Conservation (phyloP, 2,113 vertebrate species). For the Plectropomus leopardus region DNA sequence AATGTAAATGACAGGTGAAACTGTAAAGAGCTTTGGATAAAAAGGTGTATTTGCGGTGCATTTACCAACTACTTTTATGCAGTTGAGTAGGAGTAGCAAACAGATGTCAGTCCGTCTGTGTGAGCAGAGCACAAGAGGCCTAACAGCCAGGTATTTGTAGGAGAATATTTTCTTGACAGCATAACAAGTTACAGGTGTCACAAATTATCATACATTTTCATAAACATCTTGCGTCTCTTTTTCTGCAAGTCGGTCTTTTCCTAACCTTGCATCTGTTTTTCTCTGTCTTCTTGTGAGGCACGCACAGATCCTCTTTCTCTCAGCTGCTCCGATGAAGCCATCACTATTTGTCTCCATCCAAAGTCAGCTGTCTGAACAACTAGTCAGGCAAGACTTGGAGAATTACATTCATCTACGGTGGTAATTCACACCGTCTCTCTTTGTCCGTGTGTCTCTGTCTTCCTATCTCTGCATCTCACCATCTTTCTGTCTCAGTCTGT, state of each 20-base stretch:
- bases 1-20: not conserved
- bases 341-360: conserved; percentile 57
- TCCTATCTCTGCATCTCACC: conserved; percentile 39
- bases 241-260: conserved; percentile 44
- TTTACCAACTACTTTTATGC: not conserved
- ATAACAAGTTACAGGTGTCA: conserved; percentile 2
- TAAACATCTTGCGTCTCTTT: conserved; percentile 19
- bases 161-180: not conserved
- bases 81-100: not conserved
- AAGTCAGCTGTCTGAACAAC: conserved; percentile 62
- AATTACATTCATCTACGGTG: conserved; percentile 70
- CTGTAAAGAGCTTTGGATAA: not conserved
- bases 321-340: conserved; percentile 62
- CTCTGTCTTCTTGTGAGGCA: conserved; percentile 38
- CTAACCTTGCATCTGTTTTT: conserved; percentile 55
- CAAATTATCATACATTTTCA: not conserved
- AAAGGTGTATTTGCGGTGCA: not conserved
- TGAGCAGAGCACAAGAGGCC: not conserved
- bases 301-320: conserved; percentile 29
- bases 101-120: not conserved
- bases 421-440: conserved; percentile 66
- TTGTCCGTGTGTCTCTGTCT: conserved; percentile 37
- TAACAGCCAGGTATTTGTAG: not conserved
- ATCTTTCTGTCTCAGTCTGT: conserved; percentile 24
- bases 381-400: conserved; percentile 64